Base-by-base conservation (phyloP, 2,113 vertebrate genomes). In the Maccullochella peelii region DNA sequence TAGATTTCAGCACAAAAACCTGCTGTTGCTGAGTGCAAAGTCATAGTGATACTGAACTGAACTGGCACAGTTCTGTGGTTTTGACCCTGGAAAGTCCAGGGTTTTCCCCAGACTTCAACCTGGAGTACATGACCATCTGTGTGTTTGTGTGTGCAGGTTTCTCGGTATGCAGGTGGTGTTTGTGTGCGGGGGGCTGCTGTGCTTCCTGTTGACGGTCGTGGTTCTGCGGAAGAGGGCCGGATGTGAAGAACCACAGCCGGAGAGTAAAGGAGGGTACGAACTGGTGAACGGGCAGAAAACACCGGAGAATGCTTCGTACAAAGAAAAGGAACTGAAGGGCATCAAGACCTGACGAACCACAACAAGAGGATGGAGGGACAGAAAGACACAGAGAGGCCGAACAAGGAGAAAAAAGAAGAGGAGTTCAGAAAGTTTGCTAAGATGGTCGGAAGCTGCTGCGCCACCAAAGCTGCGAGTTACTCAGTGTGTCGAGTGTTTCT, bases 161-260 rank as follows among this genome's bases (percentile, higher is more conserved):
- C 82, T 94, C 72, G 91, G 92, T 16, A 25, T 94, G 54, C 83
- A 80, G 86, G 72, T 71, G n/a, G 42, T 90, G 5, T 94, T 94
- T 12, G 75, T 92, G 52, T 90, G 88, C 1, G 91, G 89, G 0
- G 87, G 30, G 0, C 73, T 93, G 77, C 73, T 93, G 69, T 93
- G 92, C 72, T 94, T 92, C 89, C 25, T 93, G 69, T 40, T 93
- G 76, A 85, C 88, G 0, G 2, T 79, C 0, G 5, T 90, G 10
- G 66, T 90, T 12, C 86, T 94, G 54, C 74, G 33, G 0, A 66
- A 67, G 20, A 73, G 73, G 58, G 2, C 65, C 12, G 0, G 10
- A 15, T 5, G 1, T 27, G 42, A n/a, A 16, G 47, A 65, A 0
- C 6, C 21, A 0, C 11, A 49, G 44, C 8, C 9, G 1, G 27